Conservation (phyloP, 2,113 vertebrate genomes). For the Plecotus auritus region DNA sequence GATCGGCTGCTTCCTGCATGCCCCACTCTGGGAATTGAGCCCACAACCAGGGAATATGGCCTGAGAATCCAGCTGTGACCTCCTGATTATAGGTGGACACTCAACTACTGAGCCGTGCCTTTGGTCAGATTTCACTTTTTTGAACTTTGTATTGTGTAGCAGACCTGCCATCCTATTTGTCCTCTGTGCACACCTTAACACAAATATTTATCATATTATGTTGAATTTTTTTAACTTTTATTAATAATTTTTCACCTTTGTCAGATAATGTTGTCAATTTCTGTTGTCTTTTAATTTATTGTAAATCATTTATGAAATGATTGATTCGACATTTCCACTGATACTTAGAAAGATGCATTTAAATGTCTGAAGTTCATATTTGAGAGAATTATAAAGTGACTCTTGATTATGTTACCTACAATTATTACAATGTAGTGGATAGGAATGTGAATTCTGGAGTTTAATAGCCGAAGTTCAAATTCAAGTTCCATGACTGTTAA, state of each 20-base stretch:
- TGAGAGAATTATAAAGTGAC: not conserved
- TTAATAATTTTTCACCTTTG: not conserved
- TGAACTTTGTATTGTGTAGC: not conserved
- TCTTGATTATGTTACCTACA: not conserved
- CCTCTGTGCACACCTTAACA: too few relatives aligned
- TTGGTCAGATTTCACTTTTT: not conserved
- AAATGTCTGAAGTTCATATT: not conserved
- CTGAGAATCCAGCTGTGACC: too few relatives aligned
- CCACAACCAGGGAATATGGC: too few relatives aligned
- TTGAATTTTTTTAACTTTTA: not conserved
- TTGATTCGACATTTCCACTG: not conserved
- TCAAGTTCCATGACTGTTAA: not conserved
- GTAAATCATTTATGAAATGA: not conserved
- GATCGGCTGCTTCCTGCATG: too few relatives aligned
- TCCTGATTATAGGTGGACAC: too few relatives aligned
- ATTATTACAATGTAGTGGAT: not conserved
- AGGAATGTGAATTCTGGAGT: not conserved
- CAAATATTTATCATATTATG: not conserved
- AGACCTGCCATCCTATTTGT: not conserved
- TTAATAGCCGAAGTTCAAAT: not conserved
- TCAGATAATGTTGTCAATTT: not conserved
- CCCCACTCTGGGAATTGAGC: too few relatives aligned
- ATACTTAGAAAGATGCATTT: not conserved
- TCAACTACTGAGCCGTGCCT: too few relatives aligned
- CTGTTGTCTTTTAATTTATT: not conserved